Conservation (phyloP, 2,113 vertebrate species). For the Tricholaema leucomelas region DNA sequence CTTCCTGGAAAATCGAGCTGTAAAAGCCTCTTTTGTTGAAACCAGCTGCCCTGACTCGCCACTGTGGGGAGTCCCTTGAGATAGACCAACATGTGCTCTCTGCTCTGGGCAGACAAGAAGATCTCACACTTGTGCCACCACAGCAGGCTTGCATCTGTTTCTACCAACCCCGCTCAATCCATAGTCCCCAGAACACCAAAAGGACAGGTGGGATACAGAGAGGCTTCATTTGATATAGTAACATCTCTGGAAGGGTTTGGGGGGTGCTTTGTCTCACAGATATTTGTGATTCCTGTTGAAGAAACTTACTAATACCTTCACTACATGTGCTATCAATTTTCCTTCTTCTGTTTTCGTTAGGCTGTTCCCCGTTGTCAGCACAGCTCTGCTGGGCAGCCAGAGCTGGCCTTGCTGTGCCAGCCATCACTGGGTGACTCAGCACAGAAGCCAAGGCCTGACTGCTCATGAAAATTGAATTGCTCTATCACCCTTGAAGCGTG, state of each 20-base stretch:
- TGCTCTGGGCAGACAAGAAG: neutral
- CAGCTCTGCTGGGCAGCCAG: neutral
- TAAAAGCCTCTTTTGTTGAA: conserved; percentile 25
- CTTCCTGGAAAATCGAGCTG: neutral
- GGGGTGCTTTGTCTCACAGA: neutral
- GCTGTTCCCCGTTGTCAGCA: neutral
- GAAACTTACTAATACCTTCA: neutral
- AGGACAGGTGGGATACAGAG: neutral
- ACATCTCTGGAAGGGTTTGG: neutral
- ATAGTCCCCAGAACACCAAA: neutral
- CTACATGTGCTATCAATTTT: neutral
- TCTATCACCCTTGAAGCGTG: neutral
- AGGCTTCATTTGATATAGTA: neutral
- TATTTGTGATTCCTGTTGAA: neutral
- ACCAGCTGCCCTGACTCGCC: neutral
- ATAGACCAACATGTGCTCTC: neutral
- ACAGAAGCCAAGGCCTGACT: neutral
- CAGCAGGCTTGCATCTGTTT: neutral
- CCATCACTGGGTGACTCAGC: neutral
- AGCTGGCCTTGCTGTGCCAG: neutral
- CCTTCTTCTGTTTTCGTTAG: neutral
- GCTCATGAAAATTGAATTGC: neutral
- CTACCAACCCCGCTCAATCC: neutral
- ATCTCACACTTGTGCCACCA: neutral
- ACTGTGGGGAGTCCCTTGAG: neutral